Evolutionary conservation across 2,797 vertebrate genomes (phyloP).

Genomic region (Danionella dracula): DNA sequence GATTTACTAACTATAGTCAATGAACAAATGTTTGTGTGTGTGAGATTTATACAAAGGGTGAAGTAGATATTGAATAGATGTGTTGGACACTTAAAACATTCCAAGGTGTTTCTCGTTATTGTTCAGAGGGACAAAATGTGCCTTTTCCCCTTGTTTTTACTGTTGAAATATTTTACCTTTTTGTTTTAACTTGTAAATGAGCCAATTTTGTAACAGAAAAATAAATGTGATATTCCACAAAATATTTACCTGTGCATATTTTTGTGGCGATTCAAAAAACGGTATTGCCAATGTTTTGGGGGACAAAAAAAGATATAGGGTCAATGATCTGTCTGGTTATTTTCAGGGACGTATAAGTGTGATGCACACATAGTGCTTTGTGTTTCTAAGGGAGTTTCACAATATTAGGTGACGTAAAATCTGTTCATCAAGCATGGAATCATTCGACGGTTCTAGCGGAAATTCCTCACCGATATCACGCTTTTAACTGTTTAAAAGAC

Average conservation of each 20-base stretch:
- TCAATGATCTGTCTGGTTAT: no score
- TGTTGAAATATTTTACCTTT: conserved; percentile 61
- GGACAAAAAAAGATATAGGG: no score
- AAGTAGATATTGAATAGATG: background rate
- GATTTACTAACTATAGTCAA: no score
- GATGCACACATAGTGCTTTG: no score
- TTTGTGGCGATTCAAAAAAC: no score
- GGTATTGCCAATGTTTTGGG: no score
- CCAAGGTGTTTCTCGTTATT: conserved; percentile 11
- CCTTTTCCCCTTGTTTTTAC: conserved; percentile 72
- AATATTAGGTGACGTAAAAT: background rate
- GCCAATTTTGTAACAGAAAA: conserved; percentile 69
- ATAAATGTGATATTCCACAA: conserved; percentile 58
- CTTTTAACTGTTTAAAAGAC: conserved; percentile 18
- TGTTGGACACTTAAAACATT: conserved; percentile 14
- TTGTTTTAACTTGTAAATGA: conserved; percentile 48
- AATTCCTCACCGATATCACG: conserved; percentile 40
- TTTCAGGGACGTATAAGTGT: no score
- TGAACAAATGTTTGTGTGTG: background rate
- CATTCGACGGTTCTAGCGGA: conserved; percentile 24
- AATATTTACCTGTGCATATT: no score
- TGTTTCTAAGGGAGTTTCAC: conserved; percentile 40
- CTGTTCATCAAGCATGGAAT: conserved; percentile 24
- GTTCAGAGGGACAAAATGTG: conserved; percentile 54
- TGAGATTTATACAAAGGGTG: background rate